phyloP scores from a whole-genome alignment of 2,113 vertebrate genomes.

The Charina bottae region DNA sequence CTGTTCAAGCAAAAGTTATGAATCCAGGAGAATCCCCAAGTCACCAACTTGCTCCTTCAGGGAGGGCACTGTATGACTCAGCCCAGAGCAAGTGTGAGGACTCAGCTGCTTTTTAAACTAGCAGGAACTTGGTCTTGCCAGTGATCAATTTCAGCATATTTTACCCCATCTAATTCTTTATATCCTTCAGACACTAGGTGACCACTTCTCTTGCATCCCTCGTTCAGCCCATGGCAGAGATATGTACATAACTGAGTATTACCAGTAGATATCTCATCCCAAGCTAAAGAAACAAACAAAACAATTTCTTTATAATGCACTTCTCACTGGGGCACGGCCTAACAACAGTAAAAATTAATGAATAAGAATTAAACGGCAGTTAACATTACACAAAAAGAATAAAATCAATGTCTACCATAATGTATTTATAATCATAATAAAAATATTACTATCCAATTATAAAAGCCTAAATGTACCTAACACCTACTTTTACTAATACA shows the following conservation, averaged over 20 bases:
- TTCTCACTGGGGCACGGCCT: neutral
- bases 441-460: neutral
- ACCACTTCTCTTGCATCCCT: neutral
- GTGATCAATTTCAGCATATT: neutral
- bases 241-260: neutral
- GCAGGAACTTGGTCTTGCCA: neutral
- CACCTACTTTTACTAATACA: neutral
- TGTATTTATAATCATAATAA: neutral
- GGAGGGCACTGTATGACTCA: neutral
- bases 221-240: neutral
- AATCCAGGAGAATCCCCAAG: neutral
- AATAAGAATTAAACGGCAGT: neutral
- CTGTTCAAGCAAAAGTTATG: neutral
- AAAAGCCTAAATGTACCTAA: neutral
- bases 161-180: neutral
- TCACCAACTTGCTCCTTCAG: neutral
- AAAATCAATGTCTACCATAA: neutral
- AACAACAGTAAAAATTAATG: neutral
- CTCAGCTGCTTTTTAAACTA: too few species aligned
- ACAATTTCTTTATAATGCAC: neutral
- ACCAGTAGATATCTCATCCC: neutral
- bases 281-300: neutral
- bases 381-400: neutral
- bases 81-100: neutral
- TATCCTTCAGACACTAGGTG: neutral